Percentiles rank a stretch among this genome's conserved stretches.
Conservation (phyloP, 1,140 invertebrate species). For the Chelonus insularis region DNA sequence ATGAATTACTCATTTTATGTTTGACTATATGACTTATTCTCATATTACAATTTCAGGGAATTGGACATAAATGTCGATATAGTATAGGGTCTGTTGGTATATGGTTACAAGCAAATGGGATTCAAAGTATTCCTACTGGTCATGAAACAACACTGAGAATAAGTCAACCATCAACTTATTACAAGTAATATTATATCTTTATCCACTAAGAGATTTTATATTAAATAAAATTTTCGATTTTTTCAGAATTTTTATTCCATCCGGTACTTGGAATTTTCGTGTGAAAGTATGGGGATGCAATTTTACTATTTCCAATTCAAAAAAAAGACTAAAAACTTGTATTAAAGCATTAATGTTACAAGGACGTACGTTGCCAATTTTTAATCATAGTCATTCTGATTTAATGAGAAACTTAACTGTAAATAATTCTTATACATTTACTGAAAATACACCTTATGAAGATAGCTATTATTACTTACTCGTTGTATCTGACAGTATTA, state of each 20-base stretch:
- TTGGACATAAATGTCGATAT: slow-evolving; percentile 61
- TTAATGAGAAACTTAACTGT: slow-evolving; percentile 47
- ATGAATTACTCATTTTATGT: background rate
- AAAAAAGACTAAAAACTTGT: slow-evolving; percentile 42
- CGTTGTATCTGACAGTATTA: slow-evolving; percentile 56
- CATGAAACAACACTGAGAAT: slow-evolving; percentile 48
- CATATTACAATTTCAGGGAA: slow-evolving; percentile 40
- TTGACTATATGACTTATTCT: too few relatives aligned
- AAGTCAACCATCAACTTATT: slow-evolving; percentile 53
- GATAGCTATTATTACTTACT: slow-evolving; percentile 64
- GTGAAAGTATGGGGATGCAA: slow-evolving; percentile 59
- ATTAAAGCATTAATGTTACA: slow-evolving; percentile 54
- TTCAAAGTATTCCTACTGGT: slow-evolving; percentile 54
- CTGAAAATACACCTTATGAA: slow-evolving; percentile 57
- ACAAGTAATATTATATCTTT: slow-evolving; percentile 48
- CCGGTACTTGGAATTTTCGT: slow-evolving; percentile 57
- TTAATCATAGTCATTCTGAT: slow-evolving; percentile 45
- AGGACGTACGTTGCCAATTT: slow-evolving; percentile 54
- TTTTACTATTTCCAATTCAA: slow-evolving; percentile 42
- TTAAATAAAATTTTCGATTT: slow-evolving; percentile 13
- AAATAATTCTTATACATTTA: slow-evolving; percentile 49
- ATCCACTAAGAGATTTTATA: slow-evolving; percentile 1
- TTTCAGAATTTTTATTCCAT: slow-evolving; percentile 61
- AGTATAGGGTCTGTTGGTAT: slow-evolving; percentile 62
- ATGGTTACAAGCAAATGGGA: slow-evolving; percentile 55